A percentile compares a stretch with the other conserved stretches of the same genome.
Conservation (phyloP, 1,140 invertebrate species). For the Whitmania pigra region DNA sequence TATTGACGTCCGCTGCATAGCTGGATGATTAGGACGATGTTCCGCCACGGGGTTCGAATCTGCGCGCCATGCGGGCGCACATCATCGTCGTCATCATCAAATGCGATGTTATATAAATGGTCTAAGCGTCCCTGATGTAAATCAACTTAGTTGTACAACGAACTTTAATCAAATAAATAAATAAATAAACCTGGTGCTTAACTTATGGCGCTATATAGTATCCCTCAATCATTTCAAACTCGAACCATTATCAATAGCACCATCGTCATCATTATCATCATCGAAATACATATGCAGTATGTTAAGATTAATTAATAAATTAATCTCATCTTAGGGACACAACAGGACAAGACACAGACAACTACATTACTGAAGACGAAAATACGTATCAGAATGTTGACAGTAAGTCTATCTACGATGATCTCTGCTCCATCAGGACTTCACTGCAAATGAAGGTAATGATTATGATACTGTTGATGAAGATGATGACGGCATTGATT, state of each 20-base stretch:
- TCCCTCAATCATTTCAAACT: too few species aligned
- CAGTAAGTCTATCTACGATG: slow-evolving; percentile 33
- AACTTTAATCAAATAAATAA: too few species aligned
- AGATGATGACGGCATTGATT: too few species aligned
- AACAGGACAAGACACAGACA: not conserved
- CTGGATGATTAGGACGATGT: too few species aligned
- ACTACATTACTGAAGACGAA: slow-evolving; percentile 31
- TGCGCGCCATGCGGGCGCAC: too few species aligned
- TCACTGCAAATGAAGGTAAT: not conserved
- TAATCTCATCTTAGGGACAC: not conserved
- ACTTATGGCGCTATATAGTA: not conserved
- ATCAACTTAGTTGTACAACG: too few species aligned
- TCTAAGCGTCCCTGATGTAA: too few species aligned
- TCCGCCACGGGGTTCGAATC: too few species aligned
- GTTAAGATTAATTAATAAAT: not conserved
- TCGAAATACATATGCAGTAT: not conserved
- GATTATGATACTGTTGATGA: not conserved
- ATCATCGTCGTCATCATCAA: not conserved
- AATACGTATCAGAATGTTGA: slow-evolving; percentile 41
- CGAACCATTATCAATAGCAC: too few species aligned
- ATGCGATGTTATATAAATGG: too few species aligned
- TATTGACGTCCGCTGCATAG: too few species aligned
- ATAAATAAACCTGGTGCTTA: too few species aligned
- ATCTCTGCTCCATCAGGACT: slow-evolving; percentile 28
- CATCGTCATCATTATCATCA: slow-evolving; percentile 3